These are phyloP conservation scores for Leptobrachium leishanense DNA, from an alignment of 2,113 vertebrate species.

Conservation along the genomic window DNA sequence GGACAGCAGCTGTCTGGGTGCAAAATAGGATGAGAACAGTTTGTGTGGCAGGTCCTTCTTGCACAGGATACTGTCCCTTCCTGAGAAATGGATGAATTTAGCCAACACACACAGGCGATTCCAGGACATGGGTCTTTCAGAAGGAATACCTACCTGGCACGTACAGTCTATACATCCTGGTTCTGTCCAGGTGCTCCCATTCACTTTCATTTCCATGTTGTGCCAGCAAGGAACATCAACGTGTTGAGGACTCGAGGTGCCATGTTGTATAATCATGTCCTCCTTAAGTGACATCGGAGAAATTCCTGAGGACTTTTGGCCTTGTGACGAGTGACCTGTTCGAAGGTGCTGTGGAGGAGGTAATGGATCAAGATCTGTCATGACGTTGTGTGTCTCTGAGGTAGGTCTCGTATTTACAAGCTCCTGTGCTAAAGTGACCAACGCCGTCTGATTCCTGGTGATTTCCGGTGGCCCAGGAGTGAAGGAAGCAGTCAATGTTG, in stretches of 20 bases:
- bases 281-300: conserved; percentile 22
- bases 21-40: conserved; percentile 68
- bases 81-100: conserved; percentile 46
- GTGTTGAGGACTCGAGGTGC: not conserved
- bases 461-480: not conserved
- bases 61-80: conserved; percentile 62
- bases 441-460: not conserved
- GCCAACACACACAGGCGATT: fast-evolving
- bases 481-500: not conserved
- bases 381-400: conserved; percentile 15
- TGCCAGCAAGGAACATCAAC: conserved; percentile 57
- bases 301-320: conserved; percentile 35
- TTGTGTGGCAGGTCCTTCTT: conserved; percentile 53
- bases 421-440: conserved; percentile 2
- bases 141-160: conserved; percentile 61
- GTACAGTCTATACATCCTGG: conserved; percentile 60
- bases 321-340: conserved; percentile 22
- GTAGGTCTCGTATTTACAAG: conserved; percentile 23
- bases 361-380: conserved; percentile 5
- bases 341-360: conserved; percentile 23
- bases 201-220: conserved; percentile 48
- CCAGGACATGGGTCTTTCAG: not conserved
- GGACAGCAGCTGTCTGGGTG: conserved; percentile 65
- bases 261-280: conserved; percentile 9
- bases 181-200: conserved; percentile 59